Conservation (phyloP, 1,140 invertebrate species). For the Pomphorhynchus laevis region DNA sequence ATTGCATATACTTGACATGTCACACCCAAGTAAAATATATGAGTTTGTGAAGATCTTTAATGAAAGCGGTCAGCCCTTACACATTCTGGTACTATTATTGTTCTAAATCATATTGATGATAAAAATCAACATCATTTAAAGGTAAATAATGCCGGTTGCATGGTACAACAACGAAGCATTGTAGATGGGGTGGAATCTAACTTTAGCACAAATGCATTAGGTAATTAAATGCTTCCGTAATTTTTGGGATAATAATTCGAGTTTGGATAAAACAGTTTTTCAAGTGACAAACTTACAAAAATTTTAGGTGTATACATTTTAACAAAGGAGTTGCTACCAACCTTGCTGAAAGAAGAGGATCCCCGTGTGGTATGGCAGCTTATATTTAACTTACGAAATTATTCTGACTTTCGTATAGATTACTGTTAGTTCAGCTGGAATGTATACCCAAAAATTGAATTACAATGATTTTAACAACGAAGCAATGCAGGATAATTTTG, state of each 20-base stretch:
- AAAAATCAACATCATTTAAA: constrained; percentile 9
- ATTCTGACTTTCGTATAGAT: constrained; percentile 14
- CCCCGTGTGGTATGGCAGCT: constrained; percentile 15
- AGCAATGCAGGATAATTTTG: constrained; percentile 19
- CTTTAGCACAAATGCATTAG: constrained; percentile 24
- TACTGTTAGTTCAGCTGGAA: constrained; percentile 23
- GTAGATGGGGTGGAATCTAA: constrained; percentile 22
- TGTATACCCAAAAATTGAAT: constrained; percentile 22
- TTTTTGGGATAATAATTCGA: not conserved
- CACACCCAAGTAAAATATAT: constrained; percentile 18
- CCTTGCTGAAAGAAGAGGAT: constrained; percentile 15
- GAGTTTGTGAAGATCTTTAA: constrained; percentile 20
- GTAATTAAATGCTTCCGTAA: constrained; percentile 9
- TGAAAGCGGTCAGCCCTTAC: constrained; percentile 15
- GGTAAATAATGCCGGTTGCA: constrained; percentile 25
- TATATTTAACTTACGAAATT: constrained; percentile 3
- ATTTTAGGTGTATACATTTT: constrained; percentile 19
- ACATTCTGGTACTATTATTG: constrained; percentile 17
- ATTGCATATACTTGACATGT: constrained; percentile 22
- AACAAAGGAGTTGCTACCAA: constrained; percentile 18
- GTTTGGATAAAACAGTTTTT: not conserved
- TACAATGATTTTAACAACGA: constrained; percentile 20
- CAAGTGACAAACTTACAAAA: not conserved
- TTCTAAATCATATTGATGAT: constrained; percentile 2
- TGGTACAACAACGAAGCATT: constrained; percentile 19